Evolutionary conservation across 2,888 invertebrate genomes (phyloP).

Genomic region (Pristionchus exspectatus): DNA sequence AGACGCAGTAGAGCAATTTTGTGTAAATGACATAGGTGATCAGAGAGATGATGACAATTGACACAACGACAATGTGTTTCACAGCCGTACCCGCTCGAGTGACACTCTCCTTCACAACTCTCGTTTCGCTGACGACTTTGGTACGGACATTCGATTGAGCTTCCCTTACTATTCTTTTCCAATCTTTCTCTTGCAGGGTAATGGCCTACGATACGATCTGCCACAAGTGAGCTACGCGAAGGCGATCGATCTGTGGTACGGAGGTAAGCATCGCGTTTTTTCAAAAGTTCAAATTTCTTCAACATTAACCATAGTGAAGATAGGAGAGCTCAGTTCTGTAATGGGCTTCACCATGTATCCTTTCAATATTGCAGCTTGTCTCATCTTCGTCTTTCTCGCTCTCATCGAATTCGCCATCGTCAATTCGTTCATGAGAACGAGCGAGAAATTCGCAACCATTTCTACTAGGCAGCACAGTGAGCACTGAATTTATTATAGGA

Average conservation of each 20-base stretch:
- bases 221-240: constrained; percentile 75
- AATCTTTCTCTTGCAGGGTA: constrained; percentile 63
- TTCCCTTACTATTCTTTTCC: background rate
- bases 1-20: no score
- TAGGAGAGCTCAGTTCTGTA: no score
- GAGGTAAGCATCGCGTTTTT: constrained; percentile 70
- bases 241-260: constrained; percentile 77
- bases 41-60: no score
- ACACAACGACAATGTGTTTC: background rate
- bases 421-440: constrained; percentile 75
- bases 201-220: constrained; percentile 74
- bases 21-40: no score
- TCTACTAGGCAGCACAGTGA: background rate
- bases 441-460: constrained; percentile 68
- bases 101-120: constrained; percentile 76
- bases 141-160: constrained; percentile 57
- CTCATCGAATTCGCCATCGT: constrained; percentile 75
- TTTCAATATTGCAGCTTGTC: constrained; percentile 71
- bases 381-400: constrained; percentile 77
- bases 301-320: no score
- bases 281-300: no score
- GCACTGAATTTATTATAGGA: background rate
- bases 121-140: constrained; percentile 75
- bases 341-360: no score
- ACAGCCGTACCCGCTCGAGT: constrained; percentile 78